phyloP scores from a whole-genome alignment of 2,797 vertebrate genomes.

The Macroramphosus scolopax region DNA sequence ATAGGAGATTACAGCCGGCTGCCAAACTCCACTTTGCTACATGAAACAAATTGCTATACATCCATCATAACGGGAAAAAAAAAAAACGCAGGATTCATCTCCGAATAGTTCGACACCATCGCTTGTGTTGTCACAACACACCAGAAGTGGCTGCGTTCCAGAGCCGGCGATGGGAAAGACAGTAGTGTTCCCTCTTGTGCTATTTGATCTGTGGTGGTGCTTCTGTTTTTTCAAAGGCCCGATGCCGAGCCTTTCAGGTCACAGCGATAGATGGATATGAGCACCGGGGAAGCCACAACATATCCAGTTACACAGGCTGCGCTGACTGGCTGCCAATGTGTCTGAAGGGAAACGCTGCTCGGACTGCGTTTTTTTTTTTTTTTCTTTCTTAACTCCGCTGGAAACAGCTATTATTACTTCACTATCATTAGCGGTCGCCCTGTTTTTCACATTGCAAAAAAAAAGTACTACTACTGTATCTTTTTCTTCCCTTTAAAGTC shows the following conservation, averaged over 20 bases:
- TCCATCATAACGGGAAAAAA: too few species aligned
- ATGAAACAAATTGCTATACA: too few species aligned
- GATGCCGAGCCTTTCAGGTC: slow-evolving; percentile 20
- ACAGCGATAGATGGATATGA: slow-evolving; percentile 30
- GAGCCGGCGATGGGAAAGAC: slow-evolving; percentile 10
- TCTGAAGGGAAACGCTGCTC: slow-evolving; percentile 58
- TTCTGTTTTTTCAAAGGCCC: slow-evolving; percentile 12
- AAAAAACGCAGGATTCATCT: slow-evolving; percentile 2
- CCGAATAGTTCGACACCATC: background rate
- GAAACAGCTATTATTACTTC: slow-evolving; percentile 56
- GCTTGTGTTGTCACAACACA: too few species aligned
- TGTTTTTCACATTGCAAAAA: slow-evolving; percentile 31
- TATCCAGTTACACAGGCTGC: slow-evolving; percentile 66
- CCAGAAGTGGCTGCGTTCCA: slow-evolving; percentile 4
- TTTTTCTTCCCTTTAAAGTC: slow-evolving; percentile 1
- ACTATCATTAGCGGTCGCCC: slow-evolving; percentile 55
- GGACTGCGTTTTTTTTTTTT: slow-evolving; percentile 59
- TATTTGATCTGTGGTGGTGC: slow-evolving; percentile 34
- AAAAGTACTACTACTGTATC: background rate
- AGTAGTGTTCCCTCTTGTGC: slow-evolving; percentile 29
- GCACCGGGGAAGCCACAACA: slow-evolving; percentile 58
- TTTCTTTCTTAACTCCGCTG: slow-evolving; percentile 42
- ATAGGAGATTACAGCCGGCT: too few species aligned
- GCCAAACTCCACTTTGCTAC: too few species aligned
- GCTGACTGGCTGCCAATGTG: slow-evolving; percentile 63